These are phyloP conservation scores for Glaucopsyche alexis DNA, from an alignment of 2,888 invertebrate genomes.

Conservation along the genomic window DNA sequence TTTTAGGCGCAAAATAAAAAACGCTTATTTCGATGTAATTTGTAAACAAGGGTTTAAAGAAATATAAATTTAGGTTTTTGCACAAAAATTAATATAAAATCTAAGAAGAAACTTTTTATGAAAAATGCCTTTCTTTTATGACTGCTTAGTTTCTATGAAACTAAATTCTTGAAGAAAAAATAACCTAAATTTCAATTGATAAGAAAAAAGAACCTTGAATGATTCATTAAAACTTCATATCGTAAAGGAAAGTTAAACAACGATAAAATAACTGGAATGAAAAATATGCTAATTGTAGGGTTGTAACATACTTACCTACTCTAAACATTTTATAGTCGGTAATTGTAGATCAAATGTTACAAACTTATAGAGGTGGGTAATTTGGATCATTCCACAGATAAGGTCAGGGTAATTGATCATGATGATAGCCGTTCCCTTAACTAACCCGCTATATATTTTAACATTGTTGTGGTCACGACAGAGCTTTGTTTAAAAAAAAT, in stretches of 20 bases:
- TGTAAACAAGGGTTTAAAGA: no score
- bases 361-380: neutral
- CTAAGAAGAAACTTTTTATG: no score
- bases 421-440: neutral
- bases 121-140: no score
- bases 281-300: conserved; percentile 2
- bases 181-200: conserved; percentile 12
- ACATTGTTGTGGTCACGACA: neutral
- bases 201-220: conserved; percentile 14
- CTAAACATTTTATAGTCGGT: neutral
- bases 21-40: no score
- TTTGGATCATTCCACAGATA: neutral
- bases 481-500: neutral
- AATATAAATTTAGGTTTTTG: no score
- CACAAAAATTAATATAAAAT: no score
- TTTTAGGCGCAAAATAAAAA: no score
- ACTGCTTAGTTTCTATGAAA: no score
- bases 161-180: neutral
- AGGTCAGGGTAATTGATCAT: neutral
- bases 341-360: neutral
- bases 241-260: conserved; percentile 12
- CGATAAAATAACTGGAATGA: conserved; percentile 19
- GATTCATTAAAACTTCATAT: conserved; percentile 10
- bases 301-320: neutral
- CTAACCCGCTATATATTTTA: neutral